Base-by-base conservation (phyloP, 2,113 vertebrate genomes). In the Eulemur rufifrons region DNA sequence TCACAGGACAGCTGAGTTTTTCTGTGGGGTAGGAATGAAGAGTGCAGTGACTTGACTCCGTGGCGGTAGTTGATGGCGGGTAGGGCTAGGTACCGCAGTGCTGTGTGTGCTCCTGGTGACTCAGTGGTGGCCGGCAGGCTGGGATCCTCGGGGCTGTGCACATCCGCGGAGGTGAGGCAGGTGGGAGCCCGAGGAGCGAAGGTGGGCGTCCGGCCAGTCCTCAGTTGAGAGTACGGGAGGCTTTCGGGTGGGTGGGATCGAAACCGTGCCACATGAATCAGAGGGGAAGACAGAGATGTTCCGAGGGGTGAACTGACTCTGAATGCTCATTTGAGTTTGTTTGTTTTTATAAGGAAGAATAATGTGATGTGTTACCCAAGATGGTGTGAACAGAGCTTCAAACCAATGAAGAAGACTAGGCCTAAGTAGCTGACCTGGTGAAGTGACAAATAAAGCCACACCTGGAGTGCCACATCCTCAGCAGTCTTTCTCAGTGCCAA, bases 261-360 rank as follows among this genome's bases (percentile, higher is more conserved):
- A 74, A 85, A 2, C 37, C 3, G 0, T 63, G 59, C 13, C 89
- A 64, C 34, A 23, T 64, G 47, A 45, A 71, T 85, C 80, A 63
- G 86, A 96, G 95, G 97, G 98, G 85, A 92, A 95, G 87, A 83
- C 86, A 90, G 95, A 96, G 89, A 37, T 95, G 73, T 82, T 94
- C 54, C 2, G 71, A 94, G 84, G 95, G 95, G 50, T 88, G 94
- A 87, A 89, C 92, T 97, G 98, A 82, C 92, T 96, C 93, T 92
- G 94, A 96, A 98, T 97, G 97, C 98, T 98, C 94, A 98, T 81
- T 98, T 64, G 89, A 98, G 97, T 98, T 98, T 98, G 90, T 98
- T 98, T 98, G 97, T 98, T 98, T 98, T 97, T 95, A 97, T 98
- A 98, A 97, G 96, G 96, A 98, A 97, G 98, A 97, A 98, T 97